Percentiles rank a stretch among this genome's conserved stretches.
These are phyloP conservation scores for Campylorhamphus procurvoides DNA, from an alignment of 2,113 vertebrate genomes.

Conservation along the genomic window DNA sequence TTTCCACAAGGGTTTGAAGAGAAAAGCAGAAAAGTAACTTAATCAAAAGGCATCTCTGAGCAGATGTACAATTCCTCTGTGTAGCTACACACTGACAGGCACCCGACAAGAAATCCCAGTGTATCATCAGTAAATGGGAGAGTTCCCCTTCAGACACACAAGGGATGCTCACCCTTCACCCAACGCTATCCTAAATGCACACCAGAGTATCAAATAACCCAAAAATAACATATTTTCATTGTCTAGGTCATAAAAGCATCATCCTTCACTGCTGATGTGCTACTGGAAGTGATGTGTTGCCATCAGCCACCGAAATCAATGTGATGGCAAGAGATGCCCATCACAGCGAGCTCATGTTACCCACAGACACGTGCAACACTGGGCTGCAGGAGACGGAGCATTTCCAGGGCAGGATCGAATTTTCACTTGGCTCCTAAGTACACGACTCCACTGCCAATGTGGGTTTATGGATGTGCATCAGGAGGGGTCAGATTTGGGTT, in stretches of 20 bases:
- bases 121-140: background rate
- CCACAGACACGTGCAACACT: rapidly evolving
- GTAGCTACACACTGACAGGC: background rate
- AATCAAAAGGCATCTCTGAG: background rate
- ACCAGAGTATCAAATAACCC: background rate
- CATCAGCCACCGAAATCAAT: background rate
- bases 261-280: background rate
- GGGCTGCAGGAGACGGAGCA: rapidly evolving
- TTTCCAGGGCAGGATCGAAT: background rate
- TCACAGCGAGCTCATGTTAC: rapidly evolving
- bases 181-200: rapidly evolving
- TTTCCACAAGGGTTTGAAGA: background rate
- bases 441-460: rapidly evolving
- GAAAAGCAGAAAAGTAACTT: background rate
- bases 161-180: background rate
- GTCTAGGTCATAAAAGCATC: background rate
- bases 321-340: background rate
- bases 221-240: background rate
- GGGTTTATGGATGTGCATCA: background rate
- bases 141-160: background rate
- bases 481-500: background rate
- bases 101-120: background rate
- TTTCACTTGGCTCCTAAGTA: background rate
- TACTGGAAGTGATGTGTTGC: background rate
- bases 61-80: background rate